phyloP scores from a whole-genome alignment of 2,113 vertebrate genomes.

The Motacilla alba region DNA sequence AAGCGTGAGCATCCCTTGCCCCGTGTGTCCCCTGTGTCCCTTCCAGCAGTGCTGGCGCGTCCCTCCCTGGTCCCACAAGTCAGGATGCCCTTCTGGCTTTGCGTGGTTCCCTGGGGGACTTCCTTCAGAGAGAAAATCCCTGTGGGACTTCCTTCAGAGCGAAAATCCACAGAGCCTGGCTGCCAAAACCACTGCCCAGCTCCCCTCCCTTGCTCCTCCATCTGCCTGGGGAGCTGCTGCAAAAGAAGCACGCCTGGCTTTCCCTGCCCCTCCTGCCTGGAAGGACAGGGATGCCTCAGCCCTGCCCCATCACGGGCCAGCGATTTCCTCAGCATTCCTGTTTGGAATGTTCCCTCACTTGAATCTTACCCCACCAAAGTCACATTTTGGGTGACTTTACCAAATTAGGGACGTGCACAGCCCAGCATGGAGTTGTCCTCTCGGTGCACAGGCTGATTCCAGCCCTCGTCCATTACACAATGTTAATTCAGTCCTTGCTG shows the following conservation, averaged over 20 bases:
- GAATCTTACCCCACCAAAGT: neutral
- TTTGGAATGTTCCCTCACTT: neutral
- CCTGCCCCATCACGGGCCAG: neutral
- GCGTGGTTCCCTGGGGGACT: fast-evolving
- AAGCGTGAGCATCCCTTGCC: fast-evolving
- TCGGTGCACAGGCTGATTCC: neutral
- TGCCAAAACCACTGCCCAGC: neutral
- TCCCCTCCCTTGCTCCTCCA: neutral
- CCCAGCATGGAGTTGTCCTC: fast-evolving
- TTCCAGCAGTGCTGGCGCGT: neutral
- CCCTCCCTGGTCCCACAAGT: neutral
- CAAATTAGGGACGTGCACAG: neutral
- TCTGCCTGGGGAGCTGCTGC: fast-evolving
- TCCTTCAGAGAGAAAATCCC: neutral
- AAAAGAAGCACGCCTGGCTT: neutral
- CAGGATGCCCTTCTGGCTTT: neutral
- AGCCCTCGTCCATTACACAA: neutral
- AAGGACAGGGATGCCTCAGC: neutral
- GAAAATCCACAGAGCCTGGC: neutral
- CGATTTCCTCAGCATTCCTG: neutral
- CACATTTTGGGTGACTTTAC: neutral
- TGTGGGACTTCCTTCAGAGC: neutral
- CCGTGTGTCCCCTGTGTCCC: neutral
- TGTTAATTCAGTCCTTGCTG: neutral
- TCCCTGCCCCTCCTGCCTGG: neutral